Conservation (phyloP, 1,140 invertebrate species). For the Notospermus geniculatus region DNA sequence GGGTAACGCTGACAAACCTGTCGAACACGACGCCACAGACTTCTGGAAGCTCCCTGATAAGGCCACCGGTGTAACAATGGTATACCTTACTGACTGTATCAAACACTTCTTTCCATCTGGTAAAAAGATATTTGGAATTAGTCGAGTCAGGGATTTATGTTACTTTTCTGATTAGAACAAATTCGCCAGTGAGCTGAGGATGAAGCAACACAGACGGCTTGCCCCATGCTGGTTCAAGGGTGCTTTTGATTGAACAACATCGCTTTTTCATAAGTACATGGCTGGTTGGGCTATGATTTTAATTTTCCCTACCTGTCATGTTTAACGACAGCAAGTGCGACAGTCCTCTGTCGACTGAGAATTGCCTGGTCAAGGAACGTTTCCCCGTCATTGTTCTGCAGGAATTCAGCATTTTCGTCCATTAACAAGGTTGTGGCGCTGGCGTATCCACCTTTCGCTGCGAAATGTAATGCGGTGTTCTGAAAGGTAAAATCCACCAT, state of each 20-base stretch:
- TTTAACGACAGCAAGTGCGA: conserved; percentile 78
- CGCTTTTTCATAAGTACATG: no score
- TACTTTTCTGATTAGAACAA: no score
- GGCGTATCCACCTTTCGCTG: conserved; percentile 77
- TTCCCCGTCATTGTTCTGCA: conserved; percentile 74
- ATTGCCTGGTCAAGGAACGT: conserved; percentile 83
- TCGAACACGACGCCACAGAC: conserved; percentile 36
- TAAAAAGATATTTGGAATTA: no score
- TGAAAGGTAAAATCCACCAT: no score
- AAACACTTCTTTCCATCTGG: conserved; percentile 56
- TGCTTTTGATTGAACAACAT: no score
- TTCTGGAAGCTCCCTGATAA: conserved; percentile 56
- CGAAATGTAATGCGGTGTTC: conserved; percentile 83
- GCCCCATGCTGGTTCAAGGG: no score
- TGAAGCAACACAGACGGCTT: no score
- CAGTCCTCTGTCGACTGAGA: no score
- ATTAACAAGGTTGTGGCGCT: conserved; percentile 73
- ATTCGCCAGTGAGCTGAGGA: no score
- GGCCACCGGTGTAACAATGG: conserved; percentile 47
- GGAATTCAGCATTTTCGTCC: conserved; percentile 72
- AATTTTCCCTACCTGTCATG: conserved; percentile 64
- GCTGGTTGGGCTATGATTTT: no score
- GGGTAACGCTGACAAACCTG: background rate
- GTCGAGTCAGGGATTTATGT: no score
- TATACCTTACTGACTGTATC: conserved; percentile 33